These are phyloP conservation scores for Pampusana beccarii DNA, from an alignment of 2,113 vertebrate species.

Conservation along the genomic window DNA sequence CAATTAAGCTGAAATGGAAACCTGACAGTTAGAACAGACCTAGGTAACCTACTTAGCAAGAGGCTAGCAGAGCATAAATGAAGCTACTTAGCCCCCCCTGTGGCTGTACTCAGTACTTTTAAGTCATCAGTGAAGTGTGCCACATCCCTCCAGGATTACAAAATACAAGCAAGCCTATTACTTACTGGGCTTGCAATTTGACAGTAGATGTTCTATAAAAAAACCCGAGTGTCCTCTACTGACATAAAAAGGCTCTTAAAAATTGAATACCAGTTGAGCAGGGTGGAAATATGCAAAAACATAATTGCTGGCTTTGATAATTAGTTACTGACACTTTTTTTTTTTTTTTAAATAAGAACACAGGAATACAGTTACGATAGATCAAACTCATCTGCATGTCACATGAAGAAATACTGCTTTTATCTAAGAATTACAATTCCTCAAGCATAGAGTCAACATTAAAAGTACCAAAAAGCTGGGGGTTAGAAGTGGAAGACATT, in stretches of 20 bases:
- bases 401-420: neutral
- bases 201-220: neutral
- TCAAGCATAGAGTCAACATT: neutral
- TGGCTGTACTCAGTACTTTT: neutral
- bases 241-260: neutral
- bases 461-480: neutral
- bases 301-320: neutral
- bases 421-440: neutral
- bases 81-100: constrained; percentile 31
- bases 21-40: neutral
- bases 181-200: neutral
- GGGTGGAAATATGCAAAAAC: neutral
- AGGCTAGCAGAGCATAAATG: neutral
- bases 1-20: neutral
- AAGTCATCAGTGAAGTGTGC: neutral
- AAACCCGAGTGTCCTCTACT: neutral
- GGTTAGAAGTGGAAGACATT: neutral
- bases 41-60: neutral
- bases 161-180: neutral
- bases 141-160: constrained; percentile 8
- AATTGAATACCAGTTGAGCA: neutral
- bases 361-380: neutral
- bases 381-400: neutral
- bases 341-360: neutral
- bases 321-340: neutral